phyloP scores from a whole-genome alignment of 1,140 invertebrate genomes.

The Atta texana region DNA sequence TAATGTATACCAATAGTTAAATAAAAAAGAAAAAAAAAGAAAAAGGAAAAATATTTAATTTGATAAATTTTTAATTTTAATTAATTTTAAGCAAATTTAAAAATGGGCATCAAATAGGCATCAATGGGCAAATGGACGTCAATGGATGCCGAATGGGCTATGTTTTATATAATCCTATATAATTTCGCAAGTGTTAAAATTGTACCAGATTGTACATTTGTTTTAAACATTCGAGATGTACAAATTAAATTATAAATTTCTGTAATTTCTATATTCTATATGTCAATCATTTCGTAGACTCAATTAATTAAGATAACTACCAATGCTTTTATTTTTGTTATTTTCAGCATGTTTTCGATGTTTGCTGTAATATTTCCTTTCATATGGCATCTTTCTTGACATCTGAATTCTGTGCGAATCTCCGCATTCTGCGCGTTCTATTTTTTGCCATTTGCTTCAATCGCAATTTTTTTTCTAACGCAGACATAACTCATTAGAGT shows the following conservation, averaged over 20 bases:
- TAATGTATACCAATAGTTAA: neutral
- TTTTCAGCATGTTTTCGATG: conserved; percentile 37
- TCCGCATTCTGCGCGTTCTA: neutral
- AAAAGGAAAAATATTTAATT: too few species aligned
- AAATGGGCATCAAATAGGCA: too few species aligned
- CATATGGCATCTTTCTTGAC: conserved; percentile 74
- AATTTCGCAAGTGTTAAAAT: neutral
- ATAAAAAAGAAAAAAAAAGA: neutral
- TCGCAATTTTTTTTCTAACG: conserved; percentile 22
- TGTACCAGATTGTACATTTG: neutral
- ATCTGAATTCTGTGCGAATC: conserved; percentile 60
- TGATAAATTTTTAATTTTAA: too few species aligned
- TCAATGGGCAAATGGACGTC: too few species aligned
- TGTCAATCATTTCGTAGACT: neutral
- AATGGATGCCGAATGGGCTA: too few species aligned
- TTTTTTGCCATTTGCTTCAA: conserved; percentile 65
- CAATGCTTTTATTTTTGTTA: neutral
- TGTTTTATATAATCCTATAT: neutral
- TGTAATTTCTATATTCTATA: neutral
- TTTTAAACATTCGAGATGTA: neutral
- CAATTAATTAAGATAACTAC: neutral
- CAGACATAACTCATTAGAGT: conserved; percentile 10
- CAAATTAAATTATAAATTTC: conserved; percentile 23
- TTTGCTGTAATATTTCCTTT: conserved; percentile 73
- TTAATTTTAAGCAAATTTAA: too few species aligned